phyloP scores from a whole-genome alignment of 2,113 vertebrate genomes.

The Hyperoodon ampullatus region DNA sequence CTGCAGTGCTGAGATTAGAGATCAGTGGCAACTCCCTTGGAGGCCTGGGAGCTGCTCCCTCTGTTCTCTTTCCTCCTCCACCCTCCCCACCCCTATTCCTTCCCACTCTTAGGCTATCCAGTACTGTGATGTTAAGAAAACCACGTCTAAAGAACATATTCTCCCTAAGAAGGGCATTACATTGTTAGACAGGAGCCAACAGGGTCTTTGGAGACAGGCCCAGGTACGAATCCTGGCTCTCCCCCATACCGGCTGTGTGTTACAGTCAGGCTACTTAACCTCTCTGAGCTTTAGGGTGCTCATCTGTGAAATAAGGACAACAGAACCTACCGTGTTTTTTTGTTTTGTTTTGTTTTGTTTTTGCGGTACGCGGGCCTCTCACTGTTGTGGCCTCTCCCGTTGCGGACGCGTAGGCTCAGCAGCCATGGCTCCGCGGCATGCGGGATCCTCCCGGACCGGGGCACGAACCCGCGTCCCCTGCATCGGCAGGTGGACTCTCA shows the following conservation, averaged over 20 bases:
- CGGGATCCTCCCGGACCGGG: too few relatives aligned
- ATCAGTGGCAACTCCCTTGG: not conserved
- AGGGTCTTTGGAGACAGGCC: not conserved
- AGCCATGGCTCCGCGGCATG: too few relatives aligned
- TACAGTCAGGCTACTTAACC: not conserved
- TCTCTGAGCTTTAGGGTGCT: not conserved
- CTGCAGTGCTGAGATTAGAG: not conserved
- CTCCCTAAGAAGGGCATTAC: not conserved
- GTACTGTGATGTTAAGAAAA: not conserved
- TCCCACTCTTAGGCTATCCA: not conserved
- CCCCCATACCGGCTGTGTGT: not conserved
- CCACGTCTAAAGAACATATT: not conserved
- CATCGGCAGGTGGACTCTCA: too few relatives aligned
- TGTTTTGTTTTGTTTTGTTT: too few relatives aligned
- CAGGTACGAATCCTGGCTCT: not conserved
- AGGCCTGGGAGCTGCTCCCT: not conserved
- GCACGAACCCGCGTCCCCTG: too few relatives aligned
- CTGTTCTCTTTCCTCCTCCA: not conserved
- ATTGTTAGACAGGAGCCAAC: not conserved
- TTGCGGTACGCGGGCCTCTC: too few relatives aligned
- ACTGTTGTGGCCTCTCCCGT: too few relatives aligned
- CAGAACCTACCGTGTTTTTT: not conserved
- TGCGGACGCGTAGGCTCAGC: too few relatives aligned
- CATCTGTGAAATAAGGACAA: not conserved
- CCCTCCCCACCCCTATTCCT: fast-evolving